Percentiles rank a stretch among this genome's conserved stretches.
Conservation (phyloP, 2,113 vertebrate genomes). For the Porphyrio hochstetteri region DNA sequence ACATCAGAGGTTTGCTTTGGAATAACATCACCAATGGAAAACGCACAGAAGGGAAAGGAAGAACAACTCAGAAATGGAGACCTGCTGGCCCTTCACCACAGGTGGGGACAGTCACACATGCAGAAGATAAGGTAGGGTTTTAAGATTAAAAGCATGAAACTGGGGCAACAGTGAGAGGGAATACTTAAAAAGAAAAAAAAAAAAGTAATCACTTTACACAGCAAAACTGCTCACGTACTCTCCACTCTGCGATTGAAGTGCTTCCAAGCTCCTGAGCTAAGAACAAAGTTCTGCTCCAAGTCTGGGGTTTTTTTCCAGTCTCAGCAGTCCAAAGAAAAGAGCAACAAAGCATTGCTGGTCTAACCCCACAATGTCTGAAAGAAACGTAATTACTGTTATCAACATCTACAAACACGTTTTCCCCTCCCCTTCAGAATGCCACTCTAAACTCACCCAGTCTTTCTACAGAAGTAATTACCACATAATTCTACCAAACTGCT, state of each 20-base stretch:
- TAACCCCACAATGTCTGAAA: neutral
- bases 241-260: neutral
- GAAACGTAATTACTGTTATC: neutral
- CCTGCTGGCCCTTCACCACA: fast-evolving
- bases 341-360: neutral
- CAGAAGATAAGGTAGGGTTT: neutral
- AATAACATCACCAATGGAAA: neutral
- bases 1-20: neutral
- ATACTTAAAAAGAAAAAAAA: neutral
- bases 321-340: neutral
- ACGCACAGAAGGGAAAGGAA: neutral
- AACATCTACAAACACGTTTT: neutral
- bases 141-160: neutral
- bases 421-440: neutral
- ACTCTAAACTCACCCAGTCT: neutral
- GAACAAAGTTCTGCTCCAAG: neutral
- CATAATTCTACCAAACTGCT: neutral
- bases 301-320: no score
- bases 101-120: neutral
- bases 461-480: neutral
- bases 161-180: neutral
- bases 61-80: neutral
- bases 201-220: neutral
- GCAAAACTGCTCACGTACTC: neutral
- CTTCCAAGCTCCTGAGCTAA: neutral